Percentiles rank a stretch among this genome's conserved stretches.
Evolutionary conservation across 2,888 invertebrate species (phyloP).

Genomic region (Arenicola marina): DNA sequence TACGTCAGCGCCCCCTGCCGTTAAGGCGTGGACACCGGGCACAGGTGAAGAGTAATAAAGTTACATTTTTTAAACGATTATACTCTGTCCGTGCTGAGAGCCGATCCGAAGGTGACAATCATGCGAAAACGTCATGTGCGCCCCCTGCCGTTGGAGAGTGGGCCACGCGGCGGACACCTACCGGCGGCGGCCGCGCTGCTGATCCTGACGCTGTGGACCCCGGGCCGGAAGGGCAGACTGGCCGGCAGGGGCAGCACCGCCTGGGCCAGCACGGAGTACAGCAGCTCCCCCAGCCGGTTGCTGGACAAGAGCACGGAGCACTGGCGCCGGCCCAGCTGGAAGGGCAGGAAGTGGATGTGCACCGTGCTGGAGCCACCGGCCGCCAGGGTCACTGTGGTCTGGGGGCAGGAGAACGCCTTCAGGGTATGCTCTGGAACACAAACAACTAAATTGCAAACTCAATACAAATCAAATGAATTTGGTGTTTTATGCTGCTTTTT

Average conservation of each 20-base stretch:
- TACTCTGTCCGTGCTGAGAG: too few relatives aligned
- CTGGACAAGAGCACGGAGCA: conserved; percentile 57
- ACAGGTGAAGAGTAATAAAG: too few relatives aligned
- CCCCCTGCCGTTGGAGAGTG: too few relatives aligned
- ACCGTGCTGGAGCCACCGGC: conserved; percentile 40
- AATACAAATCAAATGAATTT: too few relatives aligned
- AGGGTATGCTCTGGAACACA: neutral
- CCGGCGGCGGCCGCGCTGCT: conserved; percentile 57
- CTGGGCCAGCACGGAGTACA: conserved; percentile 56
- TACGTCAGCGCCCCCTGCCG: too few relatives aligned
- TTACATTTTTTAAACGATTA: too few relatives aligned
- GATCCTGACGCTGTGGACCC: conserved; percentile 48
- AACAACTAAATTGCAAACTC: too few relatives aligned
- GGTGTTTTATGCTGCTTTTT: too few relatives aligned
- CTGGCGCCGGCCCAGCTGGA: conserved; percentile 52
- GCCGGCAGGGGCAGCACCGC: conserved; percentile 48
- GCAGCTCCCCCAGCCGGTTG: conserved; percentile 57
- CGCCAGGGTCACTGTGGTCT: conserved; percentile 40
- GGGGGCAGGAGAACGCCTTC: conserved; percentile 9
- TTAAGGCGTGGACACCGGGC: too few relatives aligned
- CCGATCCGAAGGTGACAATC: too few relatives aligned
- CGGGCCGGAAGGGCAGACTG: conserved; percentile 47
- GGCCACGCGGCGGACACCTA: too few relatives aligned
- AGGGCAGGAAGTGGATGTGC: conserved; percentile 57
- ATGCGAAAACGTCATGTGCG: too few relatives aligned